Conservation (phyloP, 2,888 invertebrate genomes). For the Cheilosia soror region DNA sequence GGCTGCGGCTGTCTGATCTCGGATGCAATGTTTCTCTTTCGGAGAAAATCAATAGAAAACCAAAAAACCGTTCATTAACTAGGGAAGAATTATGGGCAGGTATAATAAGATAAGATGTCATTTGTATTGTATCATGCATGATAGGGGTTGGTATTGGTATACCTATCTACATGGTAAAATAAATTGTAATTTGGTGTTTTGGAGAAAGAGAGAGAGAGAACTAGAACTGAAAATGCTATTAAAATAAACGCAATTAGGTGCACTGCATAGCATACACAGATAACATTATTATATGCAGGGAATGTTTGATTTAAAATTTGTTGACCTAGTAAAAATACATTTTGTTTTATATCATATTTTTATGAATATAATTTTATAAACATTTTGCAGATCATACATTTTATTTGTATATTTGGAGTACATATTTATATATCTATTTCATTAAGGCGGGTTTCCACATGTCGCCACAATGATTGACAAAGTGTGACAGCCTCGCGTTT, state of each 20-base stretch:
- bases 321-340: too few species aligned
- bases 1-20: constrained; percentile 56
- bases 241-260: not conserved
- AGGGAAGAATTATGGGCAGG: not conserved
- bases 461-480: too few species aligned
- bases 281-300: too few species aligned
- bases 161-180: not conserved
- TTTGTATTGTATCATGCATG: not conserved
- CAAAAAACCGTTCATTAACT: constrained; percentile 23
- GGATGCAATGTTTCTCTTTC: constrained; percentile 7
- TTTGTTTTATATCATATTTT: too few species aligned
- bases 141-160: not conserved
- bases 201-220: not conserved
- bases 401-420: too few species aligned
- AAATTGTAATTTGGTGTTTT: constrained; percentile 2
- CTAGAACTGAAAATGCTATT: not conserved
- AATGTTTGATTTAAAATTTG: too few species aligned
- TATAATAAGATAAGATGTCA: not conserved
- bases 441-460: too few species aligned
- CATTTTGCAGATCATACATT: too few species aligned
- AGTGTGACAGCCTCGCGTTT: too few species aligned
- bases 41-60: constrained; percentile 64
- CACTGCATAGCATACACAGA: too few species aligned
- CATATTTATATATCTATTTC: too few species aligned
- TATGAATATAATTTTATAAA: too few species aligned